Conservation (phyloP, 92 coral and sea anemone species). For the Hydrozoanthus gracilis region DNA sequence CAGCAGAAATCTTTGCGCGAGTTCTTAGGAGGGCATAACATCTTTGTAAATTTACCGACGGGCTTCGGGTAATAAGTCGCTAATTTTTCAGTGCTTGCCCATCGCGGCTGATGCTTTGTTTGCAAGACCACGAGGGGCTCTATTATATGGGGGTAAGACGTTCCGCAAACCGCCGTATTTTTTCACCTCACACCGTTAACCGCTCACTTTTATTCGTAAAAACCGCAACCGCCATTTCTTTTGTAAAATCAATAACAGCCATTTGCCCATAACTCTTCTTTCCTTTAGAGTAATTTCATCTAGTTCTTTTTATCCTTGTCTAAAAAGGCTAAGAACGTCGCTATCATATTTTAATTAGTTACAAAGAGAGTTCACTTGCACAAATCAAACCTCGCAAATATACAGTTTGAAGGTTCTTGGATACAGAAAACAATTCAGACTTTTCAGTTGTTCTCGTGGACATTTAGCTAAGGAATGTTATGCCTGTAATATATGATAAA, state of each 20-base stretch:
- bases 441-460: conserved; percentile 16
- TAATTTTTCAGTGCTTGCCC: too few species aligned
- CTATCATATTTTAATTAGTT: conserved; percentile 22
- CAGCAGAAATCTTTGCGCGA: too few species aligned
- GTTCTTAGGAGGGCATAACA: too few species aligned
- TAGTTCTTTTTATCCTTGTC: conserved; percentile 30
- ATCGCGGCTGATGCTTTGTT: too few species aligned
- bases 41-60: too few species aligned
- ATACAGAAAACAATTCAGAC: conserved; percentile 19
- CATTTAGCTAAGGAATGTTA: conserved; percentile 18
- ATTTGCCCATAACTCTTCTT: conserved; percentile 26
- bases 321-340: conserved; percentile 19
- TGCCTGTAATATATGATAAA: conserved; percentile 18
- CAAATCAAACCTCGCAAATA: conserved; percentile 14
- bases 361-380: conserved; percentile 14
- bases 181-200: conserved; percentile 8
- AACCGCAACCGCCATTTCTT: conserved; percentile 32
- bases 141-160: not conserved
- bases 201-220: conserved; percentile 7
- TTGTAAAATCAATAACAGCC: conserved; percentile 7
- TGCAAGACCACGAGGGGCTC: too few species aligned
- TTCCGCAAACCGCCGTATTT: conserved; percentile 16
- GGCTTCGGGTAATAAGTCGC: too few species aligned
- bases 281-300: conserved; percentile 14
- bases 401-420: conserved; percentile 1